Conservation (phyloP, 2,113 vertebrate genomes). For the Amazona vittata region DNA sequence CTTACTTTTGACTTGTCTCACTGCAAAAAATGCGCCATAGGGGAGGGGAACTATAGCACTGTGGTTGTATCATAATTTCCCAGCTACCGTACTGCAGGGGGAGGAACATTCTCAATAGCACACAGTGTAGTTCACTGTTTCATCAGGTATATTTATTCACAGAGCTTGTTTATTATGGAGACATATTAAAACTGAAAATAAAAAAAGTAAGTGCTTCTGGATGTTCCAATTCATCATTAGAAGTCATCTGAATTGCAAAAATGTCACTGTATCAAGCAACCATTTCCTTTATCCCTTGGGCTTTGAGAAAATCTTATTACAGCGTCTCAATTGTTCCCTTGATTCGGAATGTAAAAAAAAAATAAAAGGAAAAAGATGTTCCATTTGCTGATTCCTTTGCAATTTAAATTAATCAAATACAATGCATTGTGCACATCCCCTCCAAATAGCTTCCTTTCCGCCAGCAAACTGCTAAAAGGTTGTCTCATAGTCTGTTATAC, state of each 20-base stretch:
- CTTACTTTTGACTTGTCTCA: neutral
- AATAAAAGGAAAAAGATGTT: neutral
- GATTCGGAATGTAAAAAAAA: neutral
- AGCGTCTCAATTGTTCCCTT: neutral
- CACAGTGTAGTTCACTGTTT: neutral
- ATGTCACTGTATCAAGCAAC: neutral
- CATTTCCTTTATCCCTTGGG: neutral
- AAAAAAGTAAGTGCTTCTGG: slow-evolving; percentile 24
- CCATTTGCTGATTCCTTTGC: neutral
- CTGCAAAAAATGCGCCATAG: slow-evolving; percentile 22
- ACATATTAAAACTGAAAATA: slow-evolving; percentile 49
- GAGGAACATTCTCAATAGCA: neutral
- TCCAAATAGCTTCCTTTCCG: neutral
- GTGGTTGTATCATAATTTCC: slow-evolving; percentile 3
- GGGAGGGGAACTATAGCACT: neutral
- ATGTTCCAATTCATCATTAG: neutral
- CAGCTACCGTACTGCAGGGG: neutral
- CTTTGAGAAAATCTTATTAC: slow-evolving; percentile 23
- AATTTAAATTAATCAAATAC: slow-evolving; percentile 39
- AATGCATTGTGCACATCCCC: neutral
- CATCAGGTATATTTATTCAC: slow-evolving; percentile 20
- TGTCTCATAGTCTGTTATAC: neutral
- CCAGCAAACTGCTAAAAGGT: neutral
- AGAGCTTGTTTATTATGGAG: neutral
- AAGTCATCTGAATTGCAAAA: slow-evolving; percentile 13